These are phyloP conservation scores for Mionectes macconnelli DNA, from an alignment of 2,113 vertebrate genomes.

Conservation along the genomic window DNA sequence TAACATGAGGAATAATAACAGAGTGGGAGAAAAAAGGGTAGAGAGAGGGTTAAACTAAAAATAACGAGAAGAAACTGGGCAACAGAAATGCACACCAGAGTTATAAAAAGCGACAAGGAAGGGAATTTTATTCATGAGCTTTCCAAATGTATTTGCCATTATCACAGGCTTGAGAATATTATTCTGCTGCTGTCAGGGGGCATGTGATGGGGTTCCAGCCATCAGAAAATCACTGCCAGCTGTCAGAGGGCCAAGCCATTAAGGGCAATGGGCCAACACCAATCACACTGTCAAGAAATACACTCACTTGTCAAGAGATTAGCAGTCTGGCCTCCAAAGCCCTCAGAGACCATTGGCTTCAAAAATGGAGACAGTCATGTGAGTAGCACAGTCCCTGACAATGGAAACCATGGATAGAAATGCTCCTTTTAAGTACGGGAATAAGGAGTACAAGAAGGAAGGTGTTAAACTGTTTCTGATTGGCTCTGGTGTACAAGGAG, in stretches of 20 bases:
- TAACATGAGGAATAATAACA: background rate
- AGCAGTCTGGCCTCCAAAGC: constrained; percentile 4
- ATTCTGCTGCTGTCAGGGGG: constrained; percentile 52
- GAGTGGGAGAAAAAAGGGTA: background rate
- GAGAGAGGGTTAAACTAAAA: background rate
- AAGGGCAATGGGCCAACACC: constrained; percentile 38
- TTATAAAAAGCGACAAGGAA: constrained; percentile 53
- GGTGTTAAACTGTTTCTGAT: background rate
- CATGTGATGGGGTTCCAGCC: constrained; percentile 41
- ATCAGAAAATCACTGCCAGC: constrained; percentile 51
- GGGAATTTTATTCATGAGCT: constrained; percentile 59
- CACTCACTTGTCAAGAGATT: constrained; percentile 50
- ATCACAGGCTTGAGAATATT: constrained; percentile 25
- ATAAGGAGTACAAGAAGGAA: background rate
- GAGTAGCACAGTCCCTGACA: background rate
- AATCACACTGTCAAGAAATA: constrained; percentile 41
- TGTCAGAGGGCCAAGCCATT: constrained; percentile 54
- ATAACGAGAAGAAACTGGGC: background rate
- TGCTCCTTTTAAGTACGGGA: background rate
- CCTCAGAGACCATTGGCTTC: background rate
- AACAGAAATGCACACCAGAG: constrained; percentile 12
- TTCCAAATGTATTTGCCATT: constrained; percentile 45
- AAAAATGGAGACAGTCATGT: background rate
- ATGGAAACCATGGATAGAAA: background rate
- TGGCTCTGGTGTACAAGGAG: background rate